Base-by-base conservation (phyloP, 2,797 vertebrate species). In the Periparus ater region DNA sequence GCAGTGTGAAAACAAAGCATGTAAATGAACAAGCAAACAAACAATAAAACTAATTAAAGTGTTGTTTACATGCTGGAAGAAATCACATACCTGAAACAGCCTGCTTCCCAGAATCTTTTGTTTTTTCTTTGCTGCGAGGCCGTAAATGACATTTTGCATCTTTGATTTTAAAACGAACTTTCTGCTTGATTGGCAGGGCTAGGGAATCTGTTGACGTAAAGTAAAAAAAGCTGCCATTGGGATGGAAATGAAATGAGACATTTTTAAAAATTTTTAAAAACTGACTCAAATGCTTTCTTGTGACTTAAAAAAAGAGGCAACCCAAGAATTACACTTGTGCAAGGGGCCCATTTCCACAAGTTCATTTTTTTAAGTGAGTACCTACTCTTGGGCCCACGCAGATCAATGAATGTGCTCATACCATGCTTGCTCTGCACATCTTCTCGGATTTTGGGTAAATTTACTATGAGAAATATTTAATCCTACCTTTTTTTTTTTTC, bases 131-230 rank as follows among this genome's bases (percentile, higher is more conserved):
- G 97, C 98, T 98, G 48, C 98, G 98, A 38, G 99, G 99, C 57
- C 97, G 98, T 91, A 99, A 98, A 95, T 99, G 99, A 93, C 99
- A 99, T 91, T 99, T 99, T 79, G 99, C 98, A 11, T 99, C 99
- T 96, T 99, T 99, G 95, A 99, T 99, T 98, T 99, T 99, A 95
- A 99, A 99, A 45, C 98, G 98, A 68, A 98, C 98, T 96, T 99
- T 99, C 97, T 99, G 99, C 83, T 99, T 99, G 97, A 99, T 97
- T 67, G 98, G 98, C 16, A 98, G 97, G 6, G 98, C 96, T 63
- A 98, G 68, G 0, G 97, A 96, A 95, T 99, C 99, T 99, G 97
- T 89, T 77, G 85, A 74, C 50, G 68, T 71, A 96, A 89, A 92
- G 38, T 19, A 51, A 84, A 50, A 40, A 38, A 82, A 60, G 23